Conservation (phyloP, 2,888 invertebrate species). For the Stenolophus ochropezus region DNA sequence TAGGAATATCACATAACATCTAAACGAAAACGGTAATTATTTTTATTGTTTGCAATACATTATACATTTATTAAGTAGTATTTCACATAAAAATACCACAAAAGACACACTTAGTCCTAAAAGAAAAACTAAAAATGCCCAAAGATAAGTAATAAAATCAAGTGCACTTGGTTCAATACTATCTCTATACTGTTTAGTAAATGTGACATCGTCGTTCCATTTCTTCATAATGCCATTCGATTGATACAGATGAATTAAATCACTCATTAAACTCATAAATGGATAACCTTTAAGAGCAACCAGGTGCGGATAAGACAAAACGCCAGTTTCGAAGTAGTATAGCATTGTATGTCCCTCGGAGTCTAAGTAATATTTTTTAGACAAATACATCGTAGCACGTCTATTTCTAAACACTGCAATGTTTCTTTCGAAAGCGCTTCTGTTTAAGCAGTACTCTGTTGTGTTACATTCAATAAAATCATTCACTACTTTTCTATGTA, state of each 20-base stretch:
- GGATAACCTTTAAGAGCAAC: not conserved
- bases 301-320: not conserved
- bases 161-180: not conserved
- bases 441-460: not conserved
- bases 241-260: not conserved
- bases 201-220: not conserved
- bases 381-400: not conserved
- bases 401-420: not conserved
- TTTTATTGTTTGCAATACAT: not conserved
- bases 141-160: not conserved
- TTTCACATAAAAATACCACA: not conserved
- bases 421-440: not conserved
- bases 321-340: not conserved
- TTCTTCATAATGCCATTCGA: not conserved
- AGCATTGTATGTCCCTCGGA: not conserved
- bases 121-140: not conserved
- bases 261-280: not conserved
- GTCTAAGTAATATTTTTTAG: slow-evolving; percentile 1
- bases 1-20: too few species aligned
- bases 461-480: not conserved
- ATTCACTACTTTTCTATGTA: not conserved
- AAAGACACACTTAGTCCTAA: not conserved
- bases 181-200: not conserved
- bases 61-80: not conserved
- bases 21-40: not conserved